Conservation (phyloP, 2,113 vertebrate species). For the Dunckerocampus dactyliophorus region DNA sequence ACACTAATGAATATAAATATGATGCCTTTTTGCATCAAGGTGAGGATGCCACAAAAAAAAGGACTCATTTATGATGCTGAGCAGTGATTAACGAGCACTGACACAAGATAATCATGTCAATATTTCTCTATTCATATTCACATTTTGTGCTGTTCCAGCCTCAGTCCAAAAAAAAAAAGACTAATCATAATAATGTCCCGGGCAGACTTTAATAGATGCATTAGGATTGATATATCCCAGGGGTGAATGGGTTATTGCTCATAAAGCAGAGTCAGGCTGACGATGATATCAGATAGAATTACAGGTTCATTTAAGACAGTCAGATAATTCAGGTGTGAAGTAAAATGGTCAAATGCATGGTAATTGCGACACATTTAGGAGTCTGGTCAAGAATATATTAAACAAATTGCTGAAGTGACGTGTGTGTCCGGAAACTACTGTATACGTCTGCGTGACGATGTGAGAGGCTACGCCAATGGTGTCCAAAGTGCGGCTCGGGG, state of each 20-base stretch:
- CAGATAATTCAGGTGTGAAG: conserved; percentile 41
- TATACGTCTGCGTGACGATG: neutral
- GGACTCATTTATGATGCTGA: conserved; percentile 50
- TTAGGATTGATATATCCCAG: conserved; percentile 62
- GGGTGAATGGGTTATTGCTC: conserved; percentile 65
- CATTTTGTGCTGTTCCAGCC: conserved; percentile 44
- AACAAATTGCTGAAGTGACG: conserved; percentile 44
- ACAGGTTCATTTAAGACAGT: conserved; percentile 53
- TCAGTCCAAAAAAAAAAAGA: conserved; percentile 57
- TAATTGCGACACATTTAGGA: conserved; percentile 54
- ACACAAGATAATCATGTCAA: conserved; percentile 57
- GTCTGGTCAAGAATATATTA: conserved; percentile 59
- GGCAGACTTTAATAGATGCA: conserved; percentile 67
- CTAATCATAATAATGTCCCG: conserved; percentile 66
- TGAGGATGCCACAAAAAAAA: conserved; percentile 41
- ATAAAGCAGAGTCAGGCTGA: conserved; percentile 51
- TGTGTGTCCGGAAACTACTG: conserved; percentile 19
- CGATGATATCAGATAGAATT: conserved; percentile 63
- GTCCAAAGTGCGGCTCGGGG: too few species aligned
- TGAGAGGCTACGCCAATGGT: neutral
- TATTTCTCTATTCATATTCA: conserved; percentile 59
- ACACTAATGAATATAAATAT: conserved; percentile 30
- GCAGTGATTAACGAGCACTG: conserved; percentile 55
- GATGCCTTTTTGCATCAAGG: conserved; percentile 34
- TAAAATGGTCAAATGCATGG: conserved; percentile 48